These are phyloP conservation scores for Lepilemur ruficaudatus DNA, from an alignment of 2,797 vertebrate genomes.

Conservation along the genomic window DNA sequence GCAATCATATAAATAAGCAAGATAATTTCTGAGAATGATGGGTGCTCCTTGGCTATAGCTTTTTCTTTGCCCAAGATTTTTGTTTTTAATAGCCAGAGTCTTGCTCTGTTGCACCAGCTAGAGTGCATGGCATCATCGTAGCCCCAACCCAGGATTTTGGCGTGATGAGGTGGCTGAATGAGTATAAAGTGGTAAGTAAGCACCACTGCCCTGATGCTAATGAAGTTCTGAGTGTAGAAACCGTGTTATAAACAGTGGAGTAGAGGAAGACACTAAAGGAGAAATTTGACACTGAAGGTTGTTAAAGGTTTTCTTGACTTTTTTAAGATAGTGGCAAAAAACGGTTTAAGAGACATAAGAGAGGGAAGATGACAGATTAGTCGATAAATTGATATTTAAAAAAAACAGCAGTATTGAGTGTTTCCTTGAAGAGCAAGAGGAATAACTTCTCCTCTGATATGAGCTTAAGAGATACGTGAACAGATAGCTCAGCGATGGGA, in stretches of 20 bases:
- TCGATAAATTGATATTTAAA: too few relatives aligned
- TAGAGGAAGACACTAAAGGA: not conserved
- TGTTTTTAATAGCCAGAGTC: not conserved
- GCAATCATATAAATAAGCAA: not conserved
- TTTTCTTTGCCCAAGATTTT: too few relatives aligned
- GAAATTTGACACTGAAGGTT: too few relatives aligned
- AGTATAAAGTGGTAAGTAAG: too few relatives aligned
- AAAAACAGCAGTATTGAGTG: not conserved
- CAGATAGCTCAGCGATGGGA: not conserved
- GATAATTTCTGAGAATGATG: rapidly evolving
- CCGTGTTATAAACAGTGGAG: rapidly evolving
- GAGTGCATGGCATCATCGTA: too few relatives aligned
- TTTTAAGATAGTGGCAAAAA: not conserved
- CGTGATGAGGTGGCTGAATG: rapidly evolving
- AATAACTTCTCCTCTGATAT: not conserved
- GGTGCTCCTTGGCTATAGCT: rapidly evolving
- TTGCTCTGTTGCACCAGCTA: too few relatives aligned
- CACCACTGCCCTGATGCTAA: not conserved
- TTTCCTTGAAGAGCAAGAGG: not conserved
- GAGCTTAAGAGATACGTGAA: not conserved
- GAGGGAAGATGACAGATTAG: not conserved
- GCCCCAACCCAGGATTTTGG: not conserved
- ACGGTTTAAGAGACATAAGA: not conserved
- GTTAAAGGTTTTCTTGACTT: not conserved
- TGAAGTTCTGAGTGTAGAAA: not conserved